phyloP scores from a whole-genome alignment of 2,797 vertebrate genomes.

The Capromys pilorides region DNA sequence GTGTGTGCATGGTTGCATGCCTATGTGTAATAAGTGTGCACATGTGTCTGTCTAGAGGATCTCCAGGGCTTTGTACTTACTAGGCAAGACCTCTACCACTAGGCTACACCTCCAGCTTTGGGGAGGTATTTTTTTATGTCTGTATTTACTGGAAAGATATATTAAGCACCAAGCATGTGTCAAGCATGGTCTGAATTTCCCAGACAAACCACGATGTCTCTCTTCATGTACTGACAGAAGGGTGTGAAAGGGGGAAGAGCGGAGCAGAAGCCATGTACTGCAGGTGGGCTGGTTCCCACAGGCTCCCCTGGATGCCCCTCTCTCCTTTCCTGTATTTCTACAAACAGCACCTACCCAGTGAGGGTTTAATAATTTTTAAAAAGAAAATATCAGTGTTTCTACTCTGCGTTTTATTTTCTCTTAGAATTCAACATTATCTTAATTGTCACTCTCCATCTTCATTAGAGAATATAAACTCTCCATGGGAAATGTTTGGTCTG shows the following conservation, averaged over 20 bases:
- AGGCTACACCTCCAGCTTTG: not conserved
- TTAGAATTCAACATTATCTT: not conserved
- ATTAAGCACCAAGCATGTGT: not conserved
- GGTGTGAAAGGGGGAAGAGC: not conserved
- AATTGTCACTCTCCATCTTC: not conserved
- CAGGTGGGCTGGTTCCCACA: fast-evolving
- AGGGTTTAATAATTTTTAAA: not conserved
- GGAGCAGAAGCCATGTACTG: no score
- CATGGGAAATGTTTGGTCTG: not conserved
- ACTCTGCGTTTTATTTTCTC: not conserved
- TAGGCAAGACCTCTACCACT: not conserved
- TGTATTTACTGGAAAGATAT: not conserved
- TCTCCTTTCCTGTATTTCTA: not conserved
- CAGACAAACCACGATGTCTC: not conserved
- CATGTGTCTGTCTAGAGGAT: not conserved
- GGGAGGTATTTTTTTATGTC: not conserved
- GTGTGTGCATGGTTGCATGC: not conserved
- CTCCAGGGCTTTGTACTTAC: not conserved
- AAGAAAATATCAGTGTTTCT: not conserved
- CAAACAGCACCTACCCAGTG: not conserved
- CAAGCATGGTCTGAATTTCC: not conserved
- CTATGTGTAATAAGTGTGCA: not conserved
- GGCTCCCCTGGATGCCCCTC: fast-evolving
- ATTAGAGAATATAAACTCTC: not conserved
- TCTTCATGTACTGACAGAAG: not conserved